Evolutionary conservation across 2,113 vertebrate genomes (phyloP).

Genomic region (Zosterops borbonicus): DNA sequence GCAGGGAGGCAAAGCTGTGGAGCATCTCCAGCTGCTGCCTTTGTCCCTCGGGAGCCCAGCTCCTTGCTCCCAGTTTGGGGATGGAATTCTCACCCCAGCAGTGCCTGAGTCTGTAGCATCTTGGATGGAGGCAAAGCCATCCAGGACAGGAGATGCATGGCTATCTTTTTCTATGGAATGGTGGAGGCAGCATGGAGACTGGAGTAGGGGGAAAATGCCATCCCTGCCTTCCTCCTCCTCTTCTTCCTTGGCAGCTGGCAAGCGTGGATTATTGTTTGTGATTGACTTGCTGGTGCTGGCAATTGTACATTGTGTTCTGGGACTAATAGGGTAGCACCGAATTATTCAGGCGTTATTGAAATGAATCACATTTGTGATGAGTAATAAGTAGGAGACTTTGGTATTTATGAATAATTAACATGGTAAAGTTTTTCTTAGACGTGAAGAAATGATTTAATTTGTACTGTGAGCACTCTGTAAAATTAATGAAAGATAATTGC

Average conservation of each 20-base stretch:
- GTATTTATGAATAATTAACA: constrained; percentile 66
- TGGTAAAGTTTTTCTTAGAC: constrained; percentile 52
- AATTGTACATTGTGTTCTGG: constrained; percentile 38
- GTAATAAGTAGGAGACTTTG: constrained; percentile 49
- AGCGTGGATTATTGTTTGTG: neutral
- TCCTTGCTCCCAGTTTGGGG: neutral
- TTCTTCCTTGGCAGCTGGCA: neutral
- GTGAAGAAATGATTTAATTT: constrained; percentile 66
- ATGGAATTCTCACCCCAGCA: rapidly evolving
- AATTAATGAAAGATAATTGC: constrained; percentile 68
- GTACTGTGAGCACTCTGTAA: constrained; percentile 46
- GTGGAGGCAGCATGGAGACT: neutral
- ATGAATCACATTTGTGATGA: constrained; percentile 57
- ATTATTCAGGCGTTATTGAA: constrained; percentile 52
- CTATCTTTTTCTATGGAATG: rapidly evolving
- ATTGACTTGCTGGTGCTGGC: constrained; percentile 51
- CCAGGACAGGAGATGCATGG: neutral
- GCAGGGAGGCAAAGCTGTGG: neutral
- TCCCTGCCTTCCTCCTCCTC: neutral
- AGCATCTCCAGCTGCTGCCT: neutral
- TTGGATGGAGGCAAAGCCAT: neutral
- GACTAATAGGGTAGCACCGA: constrained; percentile 7
- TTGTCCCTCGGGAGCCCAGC: rapidly evolving
- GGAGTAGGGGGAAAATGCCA: neutral
- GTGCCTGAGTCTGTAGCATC: neutral